Percentiles rank a stretch among this genome's conserved stretches.
phyloP scores from a whole-genome alignment of 2,888 invertebrate species.

The Sabellastarte sp. region DNA sequence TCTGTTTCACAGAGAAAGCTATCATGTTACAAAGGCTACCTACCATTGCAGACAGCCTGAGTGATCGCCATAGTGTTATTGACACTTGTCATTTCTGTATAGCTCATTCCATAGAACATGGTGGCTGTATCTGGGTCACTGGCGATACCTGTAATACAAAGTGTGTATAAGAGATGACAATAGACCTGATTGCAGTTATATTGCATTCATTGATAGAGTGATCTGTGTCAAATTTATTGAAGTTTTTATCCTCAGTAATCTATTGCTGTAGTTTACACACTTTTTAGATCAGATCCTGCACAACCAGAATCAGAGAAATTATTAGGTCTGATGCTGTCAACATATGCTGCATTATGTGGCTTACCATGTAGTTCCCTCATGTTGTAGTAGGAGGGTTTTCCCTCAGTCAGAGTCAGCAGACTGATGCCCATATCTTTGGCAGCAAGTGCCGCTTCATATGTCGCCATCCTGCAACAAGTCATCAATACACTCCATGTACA shows the following conservation, averaged over 20 bases:
- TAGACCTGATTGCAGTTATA: too few species aligned
- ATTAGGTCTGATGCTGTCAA: too few species aligned
- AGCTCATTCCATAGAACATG: conserved; percentile 32
- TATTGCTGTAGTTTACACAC: too few species aligned
- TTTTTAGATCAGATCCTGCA: too few species aligned
- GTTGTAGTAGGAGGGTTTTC: not conserved
- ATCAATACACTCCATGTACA: not conserved
- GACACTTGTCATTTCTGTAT: conserved; percentile 17
- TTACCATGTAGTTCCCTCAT: not conserved
- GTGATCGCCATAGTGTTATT: not conserved
- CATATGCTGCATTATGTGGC: not conserved
- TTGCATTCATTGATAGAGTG: too few species aligned
- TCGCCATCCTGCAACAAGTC: not conserved
- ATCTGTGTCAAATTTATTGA: too few species aligned
- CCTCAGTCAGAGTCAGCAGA: not conserved
- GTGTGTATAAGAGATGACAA: too few species aligned
- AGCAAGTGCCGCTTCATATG: not conserved
- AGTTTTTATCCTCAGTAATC: too few species aligned
- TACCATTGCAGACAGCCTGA: conserved; percentile 1
- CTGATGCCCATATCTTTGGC: not conserved
- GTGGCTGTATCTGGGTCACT: conserved; percentile 32
- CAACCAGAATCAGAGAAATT: too few species aligned
- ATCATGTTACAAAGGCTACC: too few species aligned
- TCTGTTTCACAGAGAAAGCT: too few species aligned
- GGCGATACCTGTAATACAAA: conserved; percentile 2